Evolutionary conservation across 2,888 invertebrate species (phyloP).

Genomic region (Atherix ibis): DNA sequence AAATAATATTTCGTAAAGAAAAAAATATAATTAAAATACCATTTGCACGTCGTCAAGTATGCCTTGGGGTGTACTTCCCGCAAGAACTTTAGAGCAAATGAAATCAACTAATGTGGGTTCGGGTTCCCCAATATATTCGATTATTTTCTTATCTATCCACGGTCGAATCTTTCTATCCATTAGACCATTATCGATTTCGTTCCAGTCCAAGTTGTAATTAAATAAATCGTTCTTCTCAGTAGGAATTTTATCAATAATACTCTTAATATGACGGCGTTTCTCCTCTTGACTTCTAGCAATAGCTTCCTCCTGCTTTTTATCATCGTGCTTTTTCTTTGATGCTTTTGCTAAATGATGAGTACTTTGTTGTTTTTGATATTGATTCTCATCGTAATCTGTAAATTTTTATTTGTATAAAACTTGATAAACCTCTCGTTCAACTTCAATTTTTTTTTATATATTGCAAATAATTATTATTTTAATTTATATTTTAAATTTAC

Average conservation of each 20-base stretch:
- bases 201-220: conserved; percentile 86
- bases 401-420: conserved; percentile 2
- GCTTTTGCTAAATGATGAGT: conserved; percentile 19
- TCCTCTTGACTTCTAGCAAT: conserved; percentile 69
- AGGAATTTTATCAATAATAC: conserved; percentile 95
- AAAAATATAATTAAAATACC: conserved; percentile 38
- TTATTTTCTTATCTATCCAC: conserved; percentile 99
- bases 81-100: conserved; percentile 95
- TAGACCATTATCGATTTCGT: conserved; percentile 54
- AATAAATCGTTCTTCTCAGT: conserved; percentile 95
- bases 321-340: conserved; percentile 21
- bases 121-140: conserved; percentile 98
- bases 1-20: conserved; percentile 2
- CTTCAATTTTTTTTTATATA: too few relatives aligned
- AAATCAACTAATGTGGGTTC: conserved; percentile 98
- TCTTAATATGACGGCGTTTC: conserved; percentile 90
- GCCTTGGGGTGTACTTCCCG: conserved; percentile 81
- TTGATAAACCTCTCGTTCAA: neutral
- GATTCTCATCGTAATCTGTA: conserved; percentile 27
- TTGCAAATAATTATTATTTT: too few relatives aligned
- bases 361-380: conserved; percentile 10
- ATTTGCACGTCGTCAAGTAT: conserved; percentile 98
- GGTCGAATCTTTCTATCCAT: conserved; percentile 97
- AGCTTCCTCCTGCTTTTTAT: conserved; percentile 37
- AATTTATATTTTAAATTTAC: too few relatives aligned